These are phyloP conservation scores for Bungarus multicinctus DNA, from an alignment of 2,113 vertebrate species.

Conservation along the genomic window DNA sequence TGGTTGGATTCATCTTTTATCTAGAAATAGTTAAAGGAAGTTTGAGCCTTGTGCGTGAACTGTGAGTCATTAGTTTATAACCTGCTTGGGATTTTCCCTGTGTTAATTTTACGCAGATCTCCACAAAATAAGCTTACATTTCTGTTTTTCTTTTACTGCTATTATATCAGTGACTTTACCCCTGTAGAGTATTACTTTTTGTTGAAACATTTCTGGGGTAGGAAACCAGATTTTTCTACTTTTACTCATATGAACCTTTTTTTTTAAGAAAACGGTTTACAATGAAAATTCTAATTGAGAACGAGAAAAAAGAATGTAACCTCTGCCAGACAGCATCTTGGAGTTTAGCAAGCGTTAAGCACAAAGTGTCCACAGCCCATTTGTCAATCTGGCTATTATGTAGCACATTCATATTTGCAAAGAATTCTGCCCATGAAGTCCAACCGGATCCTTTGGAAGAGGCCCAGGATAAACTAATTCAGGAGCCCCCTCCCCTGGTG, in stretches of 20 bases:
- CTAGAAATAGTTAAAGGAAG: background rate
- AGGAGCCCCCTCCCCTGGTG: slow-evolving; percentile 67
- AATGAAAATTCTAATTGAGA: background rate
- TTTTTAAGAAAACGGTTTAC: background rate
- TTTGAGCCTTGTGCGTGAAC: background rate
- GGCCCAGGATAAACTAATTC: slow-evolving; percentile 60
- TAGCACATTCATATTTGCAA: slow-evolving; percentile 23
- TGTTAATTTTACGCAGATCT: background rate
- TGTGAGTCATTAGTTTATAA: background rate
- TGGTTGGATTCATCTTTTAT: background rate
- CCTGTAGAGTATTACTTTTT: background rate
- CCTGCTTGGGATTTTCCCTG: background rate
- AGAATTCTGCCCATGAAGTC: slow-evolving; percentile 16
- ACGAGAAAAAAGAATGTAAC: background rate
- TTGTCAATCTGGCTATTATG: background rate
- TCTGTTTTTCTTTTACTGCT: background rate
- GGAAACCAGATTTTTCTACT: background rate
- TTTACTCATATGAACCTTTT: rapidly evolving
- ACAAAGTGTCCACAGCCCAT: background rate
- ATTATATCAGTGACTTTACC: background rate
- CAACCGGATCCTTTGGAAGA: slow-evolving; percentile 57
- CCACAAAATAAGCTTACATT: background rate
- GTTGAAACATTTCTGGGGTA: background rate
- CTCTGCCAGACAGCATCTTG: background rate
- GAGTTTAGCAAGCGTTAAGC: background rate